phyloP scores from a whole-genome alignment of 2,797 vertebrate species.

The Ptychobarbus kaznakovi region DNA sequence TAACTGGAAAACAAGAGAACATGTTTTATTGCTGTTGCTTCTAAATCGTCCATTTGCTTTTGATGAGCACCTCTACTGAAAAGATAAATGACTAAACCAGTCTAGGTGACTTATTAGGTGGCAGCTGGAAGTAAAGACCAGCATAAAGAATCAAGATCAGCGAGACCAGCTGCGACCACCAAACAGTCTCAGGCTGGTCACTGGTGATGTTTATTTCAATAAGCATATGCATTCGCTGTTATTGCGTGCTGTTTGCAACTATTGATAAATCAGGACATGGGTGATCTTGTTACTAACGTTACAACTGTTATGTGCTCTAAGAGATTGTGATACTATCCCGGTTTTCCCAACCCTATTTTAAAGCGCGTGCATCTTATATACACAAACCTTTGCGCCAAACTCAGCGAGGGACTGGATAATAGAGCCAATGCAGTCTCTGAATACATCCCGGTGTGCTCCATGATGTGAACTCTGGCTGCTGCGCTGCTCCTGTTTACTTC shows the following conservation, averaged over 20 bases:
- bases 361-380: neutral
- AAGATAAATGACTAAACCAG: neutral
- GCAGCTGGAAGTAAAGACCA: neutral
- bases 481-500: slow-evolving; percentile 45
- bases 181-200: neutral
- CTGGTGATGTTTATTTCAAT: neutral
- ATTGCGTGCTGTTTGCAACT: neutral
- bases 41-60: neutral
- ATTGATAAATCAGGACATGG: neutral
- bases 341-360: neutral
- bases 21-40: neutral
- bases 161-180: neutral
- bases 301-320: neutral
- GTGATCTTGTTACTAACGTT: neutral
- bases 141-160: neutral
- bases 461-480: slow-evolving; percentile 48
- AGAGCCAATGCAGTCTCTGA: slow-evolving; percentile 66
- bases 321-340: neutral
- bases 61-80: too few species aligned
- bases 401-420: slow-evolving; percentile 70
- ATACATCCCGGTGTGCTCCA: slow-evolving; percentile 57
- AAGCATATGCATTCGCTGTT: neutral
- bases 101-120: neutral
- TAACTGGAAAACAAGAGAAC: slow-evolving; percentile 74
- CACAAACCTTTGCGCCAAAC: slow-evolving; percentile 77